These are phyloP conservation scores for Anthoscopus minutus DNA, from an alignment of 2,113 vertebrate species.

Conservation along the genomic window DNA sequence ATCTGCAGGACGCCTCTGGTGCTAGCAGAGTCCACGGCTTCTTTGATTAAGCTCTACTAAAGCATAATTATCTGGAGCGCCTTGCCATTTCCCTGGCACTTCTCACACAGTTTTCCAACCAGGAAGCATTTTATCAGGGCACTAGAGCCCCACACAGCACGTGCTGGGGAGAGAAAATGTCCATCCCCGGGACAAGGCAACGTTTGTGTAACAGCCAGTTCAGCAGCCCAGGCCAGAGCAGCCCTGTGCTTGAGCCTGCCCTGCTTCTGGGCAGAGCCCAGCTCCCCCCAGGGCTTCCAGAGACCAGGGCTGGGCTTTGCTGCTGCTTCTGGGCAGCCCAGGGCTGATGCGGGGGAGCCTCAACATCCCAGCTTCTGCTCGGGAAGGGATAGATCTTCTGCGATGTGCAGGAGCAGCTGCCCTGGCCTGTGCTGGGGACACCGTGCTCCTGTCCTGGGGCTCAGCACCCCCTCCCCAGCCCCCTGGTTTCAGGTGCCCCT, in stretches of 20 bases:
- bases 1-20: conserved; percentile 23
- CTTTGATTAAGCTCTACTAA: conserved; percentile 62
- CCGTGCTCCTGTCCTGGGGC: background rate
- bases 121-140: background rate
- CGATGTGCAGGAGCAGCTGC: background rate
- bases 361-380: background rate
- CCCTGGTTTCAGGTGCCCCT: too few species aligned
- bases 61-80: conserved; percentile 51
- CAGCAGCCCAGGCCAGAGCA: accelerated
- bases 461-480: background rate
- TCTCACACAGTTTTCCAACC: background rate
- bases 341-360: accelerated
- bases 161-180: background rate
- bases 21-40: conserved; percentile 16
- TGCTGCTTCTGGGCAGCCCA: background rate
- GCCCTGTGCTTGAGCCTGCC: accelerated
- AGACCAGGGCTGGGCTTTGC: accelerated
- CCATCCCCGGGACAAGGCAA: background rate
- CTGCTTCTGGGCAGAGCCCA: background rate
- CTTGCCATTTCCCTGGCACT: conserved; percentile 56
- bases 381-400: background rate
- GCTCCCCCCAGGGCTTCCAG: background rate
- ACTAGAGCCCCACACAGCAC: background rate
- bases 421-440: background rate
- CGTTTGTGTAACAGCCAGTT: background rate